Evolutionary conservation across 1,140 invertebrate genomes (phyloP).

Genomic region (Agraylea sexmaculata): DNA sequence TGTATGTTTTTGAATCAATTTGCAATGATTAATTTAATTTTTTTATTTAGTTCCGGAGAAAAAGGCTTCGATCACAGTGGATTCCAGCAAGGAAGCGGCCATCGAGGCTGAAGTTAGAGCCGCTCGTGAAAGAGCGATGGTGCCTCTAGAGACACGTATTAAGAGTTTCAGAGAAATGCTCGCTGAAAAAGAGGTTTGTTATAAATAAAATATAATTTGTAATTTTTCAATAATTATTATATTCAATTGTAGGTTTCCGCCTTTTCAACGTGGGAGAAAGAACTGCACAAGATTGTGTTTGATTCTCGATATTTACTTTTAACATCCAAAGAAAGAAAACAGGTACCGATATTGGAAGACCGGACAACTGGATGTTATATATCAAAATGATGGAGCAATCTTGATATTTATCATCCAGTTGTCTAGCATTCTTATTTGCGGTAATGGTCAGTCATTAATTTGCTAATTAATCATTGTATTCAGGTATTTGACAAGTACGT

Average conservation of each 20-base stretch:
- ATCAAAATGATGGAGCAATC: conserved; percentile 8
- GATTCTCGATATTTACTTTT: conserved; percentile 91
- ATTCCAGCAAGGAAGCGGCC: conserved; percentile 79
- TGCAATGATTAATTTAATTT: background rate
- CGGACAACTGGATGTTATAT: background rate
- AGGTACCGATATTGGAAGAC: conserved; percentile 30
- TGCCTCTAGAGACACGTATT: conserved; percentile 88
- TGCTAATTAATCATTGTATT: background rate
- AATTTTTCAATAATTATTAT: background rate
- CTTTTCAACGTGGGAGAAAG: conserved; percentile 99
- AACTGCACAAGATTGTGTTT: conserved; percentile 98
- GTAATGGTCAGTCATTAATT: conserved; percentile 1
- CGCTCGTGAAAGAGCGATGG: conserved; percentile 83
- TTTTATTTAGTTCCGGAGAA: background rate
- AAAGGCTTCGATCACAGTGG: conserved; percentile 32
- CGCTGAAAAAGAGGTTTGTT: conserved; percentile 80
- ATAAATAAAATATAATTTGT: background rate
- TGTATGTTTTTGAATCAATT: conserved; percentile 4
- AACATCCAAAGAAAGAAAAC: conserved; percentile 89
- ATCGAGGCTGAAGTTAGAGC: conserved; percentile 93
- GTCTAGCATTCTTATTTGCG: background rate
- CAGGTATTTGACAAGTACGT: conserved; percentile 97
- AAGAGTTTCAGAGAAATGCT: conserved; percentile 94
- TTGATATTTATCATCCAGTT: background rate
- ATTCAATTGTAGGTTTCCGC: conserved; percentile 68